Percentiles rank a stretch among this genome's conserved stretches.
Evolutionary conservation across 2,797 vertebrate species (phyloP).

Genomic region (Epinephelus awoara): DNA sequence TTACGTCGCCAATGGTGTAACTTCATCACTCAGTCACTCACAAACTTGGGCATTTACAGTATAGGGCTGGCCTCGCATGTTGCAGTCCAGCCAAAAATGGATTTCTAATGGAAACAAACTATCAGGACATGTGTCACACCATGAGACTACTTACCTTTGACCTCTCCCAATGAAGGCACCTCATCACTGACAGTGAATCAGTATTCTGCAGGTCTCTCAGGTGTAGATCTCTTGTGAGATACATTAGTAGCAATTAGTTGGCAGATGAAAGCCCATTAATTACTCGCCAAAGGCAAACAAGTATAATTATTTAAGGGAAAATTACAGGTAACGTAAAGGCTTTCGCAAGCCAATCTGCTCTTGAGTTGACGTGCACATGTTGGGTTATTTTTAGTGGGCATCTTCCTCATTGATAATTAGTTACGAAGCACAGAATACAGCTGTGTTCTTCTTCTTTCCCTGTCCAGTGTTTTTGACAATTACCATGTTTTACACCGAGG

Average conservation of each 20-base stretch:
- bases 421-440: conserved; percentile 9
- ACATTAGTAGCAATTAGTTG: conserved; percentile 80
- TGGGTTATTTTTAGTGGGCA: conserved; percentile 22
- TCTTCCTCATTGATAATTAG: conserved; percentile 6
- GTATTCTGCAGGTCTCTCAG: conserved; percentile 30
- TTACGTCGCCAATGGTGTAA: no score
- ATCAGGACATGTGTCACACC: neutral
- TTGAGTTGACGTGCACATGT: neutral
- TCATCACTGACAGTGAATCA: conserved; percentile 14
- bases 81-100: no score
- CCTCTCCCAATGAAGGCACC: conserved; percentile 14
- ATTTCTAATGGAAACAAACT: neutral
- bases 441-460: neutral
- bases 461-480: conserved; percentile 8
- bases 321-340: conserved; percentile 62
- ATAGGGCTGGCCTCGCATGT: no score
- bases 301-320: conserved; percentile 73
- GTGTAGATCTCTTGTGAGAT: conserved; percentile 77
- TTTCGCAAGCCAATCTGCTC: conserved; percentile 38
- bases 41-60: no score
- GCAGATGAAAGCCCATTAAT: conserved; percentile 82
- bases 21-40: no score
- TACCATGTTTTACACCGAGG: neutral
- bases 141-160: conserved; percentile 29
- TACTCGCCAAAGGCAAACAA: conserved; percentile 76